Base-by-base conservation (phyloP, 2,797 vertebrate genomes). In the Onychomys leucogaster region DNA sequence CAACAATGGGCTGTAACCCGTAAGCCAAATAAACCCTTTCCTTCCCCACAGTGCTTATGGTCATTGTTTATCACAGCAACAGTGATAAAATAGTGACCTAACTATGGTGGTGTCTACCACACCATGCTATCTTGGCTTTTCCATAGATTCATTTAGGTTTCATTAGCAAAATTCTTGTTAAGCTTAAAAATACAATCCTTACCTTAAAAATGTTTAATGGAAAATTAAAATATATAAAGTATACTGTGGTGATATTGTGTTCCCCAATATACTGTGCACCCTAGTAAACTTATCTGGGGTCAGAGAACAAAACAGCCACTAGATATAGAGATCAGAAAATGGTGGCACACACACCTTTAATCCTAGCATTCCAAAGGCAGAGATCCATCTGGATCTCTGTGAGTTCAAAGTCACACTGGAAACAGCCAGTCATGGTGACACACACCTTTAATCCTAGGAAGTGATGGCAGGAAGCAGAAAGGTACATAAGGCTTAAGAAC, bases 101-200 rank as follows among this genome's bases (percentile, higher is more conserved):
- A 77, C 41, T 67, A 67, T 75, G 9, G 57, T 41, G 52, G 37
- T 52, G 7, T 89, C 52, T 37, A 61, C 11, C 49, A 89, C 2
- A 67, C n/a, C 75, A 5, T 52, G 46, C 55, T 86, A 43, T 57
- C 59, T 84, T 71, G 89, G 90, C 17, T 94, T 93, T 65, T 81
- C 57, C 61, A 71, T 52, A 32, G 83, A 41, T 55, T 88, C 32
- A 23, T 86, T 94, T 63, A 94, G n/a, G 27, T 37, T 8, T 73
- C 25, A 89, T n/a, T 86, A 34, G 86, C 93, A 71, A 80, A 34
- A 65, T 81, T 89, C 57, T 76, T 59, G 16, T 85, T 78, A 93
- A 93, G 14, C 5, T 23, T 88, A 94, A 81, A 63, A 96, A 89
- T 69, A 90, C 13, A 93, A 80, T 85, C 52, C 59, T 78, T 34